Conservation (phyloP, 2,888 invertebrate genomes). For the Volucella inanis region DNA sequence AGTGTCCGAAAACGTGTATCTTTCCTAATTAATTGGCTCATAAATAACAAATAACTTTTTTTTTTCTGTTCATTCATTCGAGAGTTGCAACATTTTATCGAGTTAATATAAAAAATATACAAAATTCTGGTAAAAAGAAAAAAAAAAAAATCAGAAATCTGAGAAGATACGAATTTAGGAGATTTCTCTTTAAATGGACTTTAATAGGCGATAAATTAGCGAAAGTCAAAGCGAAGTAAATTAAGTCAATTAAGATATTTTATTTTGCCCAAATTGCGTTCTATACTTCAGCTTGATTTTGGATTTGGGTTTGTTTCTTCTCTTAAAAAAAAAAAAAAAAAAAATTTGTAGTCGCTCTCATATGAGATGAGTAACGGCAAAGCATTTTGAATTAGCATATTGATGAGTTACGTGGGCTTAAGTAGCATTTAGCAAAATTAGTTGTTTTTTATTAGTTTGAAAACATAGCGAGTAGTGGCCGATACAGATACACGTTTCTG, state of each 20-base stretch:
- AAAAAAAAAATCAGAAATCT: too few relatives aligned
- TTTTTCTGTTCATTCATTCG: not conserved
- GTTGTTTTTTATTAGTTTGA: constrained; percentile 2
- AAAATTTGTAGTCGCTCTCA: not conserved
- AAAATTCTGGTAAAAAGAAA: too few relatives aligned
- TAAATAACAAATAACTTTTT: constrained; percentile 48
- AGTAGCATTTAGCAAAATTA: constrained; percentile 60
- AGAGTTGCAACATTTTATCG: constrained; percentile 55
- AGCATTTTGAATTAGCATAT: constrained; percentile 37
- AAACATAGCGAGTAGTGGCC: too few relatives aligned
- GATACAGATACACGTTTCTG: too few relatives aligned
- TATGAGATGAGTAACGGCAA: constrained; percentile 39
- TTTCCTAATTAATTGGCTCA: constrained; percentile 67
- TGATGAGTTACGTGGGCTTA: constrained; percentile 60
- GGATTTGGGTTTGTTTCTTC: constrained; percentile 18
- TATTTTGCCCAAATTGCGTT: constrained; percentile 61
- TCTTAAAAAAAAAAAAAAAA: too few relatives aligned
- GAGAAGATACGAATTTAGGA: constrained; percentile 50
- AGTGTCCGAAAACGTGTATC: constrained; percentile 72
- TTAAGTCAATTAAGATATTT: constrained; percentile 72
- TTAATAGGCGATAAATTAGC: constrained; percentile 70
- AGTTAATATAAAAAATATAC: constrained; percentile 22
- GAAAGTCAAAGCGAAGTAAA: constrained; percentile 61
- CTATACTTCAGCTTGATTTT: constrained; percentile 11
- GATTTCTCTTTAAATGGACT: constrained; percentile 69